phyloP scores from a whole-genome alignment of 2,113 vertebrate genomes.

The Probosciger aterrimus region DNA sequence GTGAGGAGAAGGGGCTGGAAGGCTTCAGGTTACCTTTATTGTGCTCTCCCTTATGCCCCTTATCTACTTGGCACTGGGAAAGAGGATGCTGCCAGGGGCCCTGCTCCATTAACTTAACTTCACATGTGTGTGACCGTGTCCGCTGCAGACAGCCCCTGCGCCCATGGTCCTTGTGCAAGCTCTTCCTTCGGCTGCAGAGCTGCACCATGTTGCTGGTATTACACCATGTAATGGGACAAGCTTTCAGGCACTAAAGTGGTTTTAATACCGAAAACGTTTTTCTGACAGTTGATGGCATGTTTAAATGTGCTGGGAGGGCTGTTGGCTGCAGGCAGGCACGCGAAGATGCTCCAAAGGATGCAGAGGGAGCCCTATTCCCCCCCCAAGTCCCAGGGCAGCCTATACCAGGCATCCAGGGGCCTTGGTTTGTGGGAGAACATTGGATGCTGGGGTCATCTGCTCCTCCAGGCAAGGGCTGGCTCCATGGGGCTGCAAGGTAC shows the following conservation, averaged over 20 bases:
- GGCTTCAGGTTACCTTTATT: no score
- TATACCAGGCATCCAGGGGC: neutral
- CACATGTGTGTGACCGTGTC: accelerated
- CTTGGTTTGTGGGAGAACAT: neutral
- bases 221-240: neutral
- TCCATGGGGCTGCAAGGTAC: neutral
- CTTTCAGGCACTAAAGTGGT: neutral
- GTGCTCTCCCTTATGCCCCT: neutral
- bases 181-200: neutral
- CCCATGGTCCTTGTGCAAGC: neutral
- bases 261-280: neutral
- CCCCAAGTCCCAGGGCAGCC: neutral
- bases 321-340: neutral
- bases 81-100: neutral
- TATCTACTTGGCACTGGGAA: neutral
- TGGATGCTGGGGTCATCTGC: neutral
- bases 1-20: neutral
- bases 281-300: neutral
- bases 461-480: neutral
- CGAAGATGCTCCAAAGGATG: neutral
- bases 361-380: neutral
- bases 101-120: neutral
- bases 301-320: neutral
- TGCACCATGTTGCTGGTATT: neutral
- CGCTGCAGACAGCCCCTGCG: neutral